phyloP scores from a whole-genome alignment of 2,113 vertebrate genomes.

The Macroglossus sobrinus region DNA sequence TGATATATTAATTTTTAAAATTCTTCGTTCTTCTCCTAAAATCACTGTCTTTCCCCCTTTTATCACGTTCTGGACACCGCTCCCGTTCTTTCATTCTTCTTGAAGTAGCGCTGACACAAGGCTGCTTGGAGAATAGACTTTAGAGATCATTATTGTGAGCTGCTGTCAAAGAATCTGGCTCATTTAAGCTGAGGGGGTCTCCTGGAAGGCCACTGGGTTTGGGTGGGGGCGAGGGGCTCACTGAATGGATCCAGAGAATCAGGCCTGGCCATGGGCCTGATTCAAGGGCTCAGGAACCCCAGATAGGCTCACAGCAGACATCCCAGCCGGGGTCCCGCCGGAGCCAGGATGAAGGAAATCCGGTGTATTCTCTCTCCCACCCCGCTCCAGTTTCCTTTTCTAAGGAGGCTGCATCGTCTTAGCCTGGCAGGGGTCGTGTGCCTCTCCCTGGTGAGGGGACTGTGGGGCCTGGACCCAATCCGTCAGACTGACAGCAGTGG shows the following conservation, averaged over 20 bases:
- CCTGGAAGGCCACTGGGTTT: not conserved
- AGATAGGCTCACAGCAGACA: not conserved
- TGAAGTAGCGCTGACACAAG: not conserved
- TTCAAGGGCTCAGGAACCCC: not conserved
- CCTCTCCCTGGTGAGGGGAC: not conserved
- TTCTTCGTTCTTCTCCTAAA: not conserved
- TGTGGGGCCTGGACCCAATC: not conserved
- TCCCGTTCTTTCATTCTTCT: not conserved
- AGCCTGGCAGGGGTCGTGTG: not conserved
- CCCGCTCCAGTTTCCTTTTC: not conserved
- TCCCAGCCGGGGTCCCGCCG: accelerated
- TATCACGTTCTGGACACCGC: accelerated
- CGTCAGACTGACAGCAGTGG: not conserved
- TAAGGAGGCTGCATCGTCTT: not conserved
- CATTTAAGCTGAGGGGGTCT: not conserved
- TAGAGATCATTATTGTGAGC: not conserved
- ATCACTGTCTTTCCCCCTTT: not conserved
- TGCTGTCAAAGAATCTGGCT: not conserved
- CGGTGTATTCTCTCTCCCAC: accelerated
- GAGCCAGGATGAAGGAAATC: no score
- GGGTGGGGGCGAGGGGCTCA: not conserved
- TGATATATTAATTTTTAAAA: not conserved
- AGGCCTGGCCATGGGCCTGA: not conserved
- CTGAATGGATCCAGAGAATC: not conserved
- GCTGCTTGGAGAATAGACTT: not conserved